phyloP scores from a whole-genome alignment of 1,140 invertebrate genomes.

The Hesperophylax magnus region DNA sequence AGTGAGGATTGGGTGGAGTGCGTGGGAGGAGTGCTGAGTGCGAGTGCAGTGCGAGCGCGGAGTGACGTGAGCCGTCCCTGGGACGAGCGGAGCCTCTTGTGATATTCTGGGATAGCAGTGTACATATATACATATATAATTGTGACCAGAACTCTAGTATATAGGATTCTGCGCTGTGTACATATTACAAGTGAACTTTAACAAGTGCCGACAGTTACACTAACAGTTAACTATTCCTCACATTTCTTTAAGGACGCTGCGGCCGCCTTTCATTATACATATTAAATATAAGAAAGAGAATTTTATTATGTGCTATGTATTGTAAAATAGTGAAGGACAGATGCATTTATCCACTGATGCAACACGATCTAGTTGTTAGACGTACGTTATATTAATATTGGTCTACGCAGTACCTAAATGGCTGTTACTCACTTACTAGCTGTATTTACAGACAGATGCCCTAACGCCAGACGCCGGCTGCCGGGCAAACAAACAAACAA shows the following conservation, averaged over 20 bases:
- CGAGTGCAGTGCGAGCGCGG: neutral
- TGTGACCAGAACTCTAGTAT: conserved; percentile 51
- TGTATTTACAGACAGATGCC: conserved; percentile 38
- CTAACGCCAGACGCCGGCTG: too few species aligned
- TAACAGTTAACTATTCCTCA: conserved; percentile 26
- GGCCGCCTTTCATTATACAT: conserved; percentile 39
- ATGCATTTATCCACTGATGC: conserved; percentile 62
- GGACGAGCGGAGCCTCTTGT: conserved; percentile 56
- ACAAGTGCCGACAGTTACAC: conserved; percentile 13
- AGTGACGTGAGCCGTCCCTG: conserved; percentile 9
- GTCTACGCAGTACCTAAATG: conserved; percentile 65
- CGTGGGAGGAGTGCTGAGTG: neutral
- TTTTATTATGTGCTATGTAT: conserved; percentile 47
- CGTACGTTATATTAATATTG: conserved; percentile 56
- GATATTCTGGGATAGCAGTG: conserved; percentile 58
- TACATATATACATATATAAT: conserved; percentile 51
- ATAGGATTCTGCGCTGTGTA: conserved; percentile 11
- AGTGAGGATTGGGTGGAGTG: conserved; percentile 69
- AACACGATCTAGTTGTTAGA: conserved; percentile 59
- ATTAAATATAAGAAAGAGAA: conserved; percentile 34
- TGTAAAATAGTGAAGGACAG: conserved; percentile 33
- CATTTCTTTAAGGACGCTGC: conserved; percentile 33
- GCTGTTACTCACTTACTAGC: conserved; percentile 60
- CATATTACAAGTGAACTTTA: conserved; percentile 27
- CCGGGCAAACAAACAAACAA: too few species aligned